A percentile compares a stretch with the other conserved stretches of the same genome.
Evolutionary conservation across 2,113 vertebrate genomes (phyloP).

Genomic region (Picathartes gymnocephalus): DNA sequence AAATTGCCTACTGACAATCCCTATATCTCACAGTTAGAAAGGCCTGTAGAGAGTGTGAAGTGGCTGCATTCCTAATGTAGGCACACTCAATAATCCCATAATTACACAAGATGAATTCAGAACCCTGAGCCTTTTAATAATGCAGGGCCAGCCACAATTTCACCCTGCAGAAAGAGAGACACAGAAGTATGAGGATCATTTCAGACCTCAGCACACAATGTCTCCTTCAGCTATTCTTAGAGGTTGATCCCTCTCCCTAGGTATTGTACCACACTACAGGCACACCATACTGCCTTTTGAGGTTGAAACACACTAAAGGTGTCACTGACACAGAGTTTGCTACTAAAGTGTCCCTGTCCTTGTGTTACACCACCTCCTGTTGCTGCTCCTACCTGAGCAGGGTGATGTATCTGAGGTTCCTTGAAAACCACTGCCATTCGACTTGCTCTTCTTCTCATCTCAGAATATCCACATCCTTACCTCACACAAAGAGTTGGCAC

Average conservation of each 20-base stretch:
- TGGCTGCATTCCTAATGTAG: not conserved
- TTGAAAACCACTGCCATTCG: not conserved
- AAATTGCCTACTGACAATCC: not conserved
- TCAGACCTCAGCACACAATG: not conserved
- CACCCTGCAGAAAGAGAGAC: not conserved
- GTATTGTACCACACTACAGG: not conserved
- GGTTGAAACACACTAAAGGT: not conserved
- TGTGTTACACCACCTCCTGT: not conserved
- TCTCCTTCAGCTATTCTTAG: not conserved
- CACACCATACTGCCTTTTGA: not conserved
- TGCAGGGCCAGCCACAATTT: not conserved
- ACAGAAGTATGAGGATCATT: not conserved
- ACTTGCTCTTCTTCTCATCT: not conserved
- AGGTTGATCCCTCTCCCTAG: not conserved
- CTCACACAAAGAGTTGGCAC: fast-evolving
- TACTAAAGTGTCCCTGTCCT: not conserved
- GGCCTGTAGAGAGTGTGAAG: not conserved
- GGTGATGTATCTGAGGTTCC: not conserved
- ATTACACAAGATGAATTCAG: conserved; percentile 22
- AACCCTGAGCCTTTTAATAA: not conserved
- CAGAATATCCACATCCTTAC: not conserved
- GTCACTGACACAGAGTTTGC: not conserved
- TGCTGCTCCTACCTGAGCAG: not conserved
- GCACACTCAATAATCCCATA: not conserved
- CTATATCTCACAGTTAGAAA: not conserved